Conservation (phyloP, 35 echinoderm and acorn worm genomes). For the Lytechinus pictus region DNA sequence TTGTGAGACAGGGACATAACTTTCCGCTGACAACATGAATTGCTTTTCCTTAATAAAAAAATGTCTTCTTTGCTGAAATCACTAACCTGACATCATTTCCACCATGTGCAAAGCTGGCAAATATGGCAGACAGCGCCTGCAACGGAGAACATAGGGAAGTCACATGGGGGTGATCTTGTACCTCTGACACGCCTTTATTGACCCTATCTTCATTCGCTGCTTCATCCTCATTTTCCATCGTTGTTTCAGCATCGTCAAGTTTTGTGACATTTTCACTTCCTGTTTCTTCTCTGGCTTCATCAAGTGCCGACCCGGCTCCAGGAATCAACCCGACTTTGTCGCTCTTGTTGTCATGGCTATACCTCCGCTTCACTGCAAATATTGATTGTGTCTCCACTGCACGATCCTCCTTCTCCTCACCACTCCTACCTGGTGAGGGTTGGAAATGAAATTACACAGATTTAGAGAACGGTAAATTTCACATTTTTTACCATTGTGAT, state of each 20-base stretch:
- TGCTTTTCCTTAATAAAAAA: no score
- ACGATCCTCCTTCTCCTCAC: background rate
- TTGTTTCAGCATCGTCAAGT: background rate
- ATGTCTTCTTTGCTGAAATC: background rate
- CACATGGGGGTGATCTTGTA: slow-evolving; percentile 71
- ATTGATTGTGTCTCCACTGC: background rate
- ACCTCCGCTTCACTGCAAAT: background rate
- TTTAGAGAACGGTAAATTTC: background rate
- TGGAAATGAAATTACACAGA: background rate
- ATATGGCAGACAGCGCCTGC: slow-evolving; percentile 84
- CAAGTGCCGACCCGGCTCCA: background rate
- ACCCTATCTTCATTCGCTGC: background rate
- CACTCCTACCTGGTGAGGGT: background rate
- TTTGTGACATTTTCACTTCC: background rate
- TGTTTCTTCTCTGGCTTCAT: background rate
- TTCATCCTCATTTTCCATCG: background rate
- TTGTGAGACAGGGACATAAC: no score
- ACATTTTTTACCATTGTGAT: background rate
- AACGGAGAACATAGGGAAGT: slow-evolving; percentile 73
- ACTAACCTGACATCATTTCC: slow-evolving; percentile 98
- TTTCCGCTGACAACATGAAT: no score
- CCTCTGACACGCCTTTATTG: background rate
- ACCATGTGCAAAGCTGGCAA: slow-evolving; percentile 94
- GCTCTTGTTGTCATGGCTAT: background rate
- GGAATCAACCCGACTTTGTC: background rate